Evolutionary conservation across 2,113 vertebrate species (phyloP).

Genomic region (Archilochus colubris): DNA sequence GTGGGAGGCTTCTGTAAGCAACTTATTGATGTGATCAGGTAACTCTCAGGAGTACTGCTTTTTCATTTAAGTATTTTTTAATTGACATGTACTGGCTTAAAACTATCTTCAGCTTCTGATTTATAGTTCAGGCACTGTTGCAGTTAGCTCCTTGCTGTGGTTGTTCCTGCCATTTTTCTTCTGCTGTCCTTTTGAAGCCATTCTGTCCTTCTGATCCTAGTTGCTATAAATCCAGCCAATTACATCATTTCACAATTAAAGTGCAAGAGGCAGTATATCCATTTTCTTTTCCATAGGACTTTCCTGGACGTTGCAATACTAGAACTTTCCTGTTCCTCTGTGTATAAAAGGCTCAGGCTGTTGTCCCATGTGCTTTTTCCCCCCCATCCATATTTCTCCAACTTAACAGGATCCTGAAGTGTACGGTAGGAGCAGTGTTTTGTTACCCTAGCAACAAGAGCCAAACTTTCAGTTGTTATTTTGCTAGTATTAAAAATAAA

Average conservation of each 20-base stretch:
- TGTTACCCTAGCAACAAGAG: constrained; percentile 56
- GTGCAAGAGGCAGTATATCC: neutral
- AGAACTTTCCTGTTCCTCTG: neutral
- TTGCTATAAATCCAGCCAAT: neutral
- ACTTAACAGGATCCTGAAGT: neutral
- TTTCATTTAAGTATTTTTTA: neutral
- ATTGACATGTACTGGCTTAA: neutral
- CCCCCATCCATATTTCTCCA: neutral
- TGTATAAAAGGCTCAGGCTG: neutral
- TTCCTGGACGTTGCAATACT: neutral
- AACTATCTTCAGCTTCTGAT: constrained; percentile 7
- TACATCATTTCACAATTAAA: neutral
- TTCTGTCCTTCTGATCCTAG: neutral
- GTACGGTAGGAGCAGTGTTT: constrained; percentile 63
- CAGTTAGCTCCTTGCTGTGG: neutral
- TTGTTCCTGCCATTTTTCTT: neutral
- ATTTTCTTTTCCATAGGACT: neutral
- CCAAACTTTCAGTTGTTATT: constrained; percentile 62
- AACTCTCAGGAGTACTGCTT: neutral
- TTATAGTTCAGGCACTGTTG: neutral
- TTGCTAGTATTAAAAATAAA: neutral
- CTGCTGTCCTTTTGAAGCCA: neutral
- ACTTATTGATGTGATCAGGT: neutral
- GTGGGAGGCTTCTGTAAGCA: neutral
- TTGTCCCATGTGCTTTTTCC: neutral